Base-by-base conservation (phyloP, 2,888 invertebrate species). In the Odiellus spinosus region DNA sequence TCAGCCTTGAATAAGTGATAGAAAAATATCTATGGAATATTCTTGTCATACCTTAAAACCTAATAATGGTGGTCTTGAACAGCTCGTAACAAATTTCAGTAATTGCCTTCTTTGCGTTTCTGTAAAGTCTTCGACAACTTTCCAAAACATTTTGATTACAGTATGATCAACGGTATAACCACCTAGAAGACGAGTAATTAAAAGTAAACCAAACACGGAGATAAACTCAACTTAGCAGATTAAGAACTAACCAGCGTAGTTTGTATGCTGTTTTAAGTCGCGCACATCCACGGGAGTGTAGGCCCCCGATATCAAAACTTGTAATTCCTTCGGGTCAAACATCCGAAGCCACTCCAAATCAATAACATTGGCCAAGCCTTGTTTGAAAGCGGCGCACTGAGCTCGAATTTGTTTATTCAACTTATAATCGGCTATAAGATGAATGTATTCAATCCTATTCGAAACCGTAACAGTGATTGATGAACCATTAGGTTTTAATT, bases 21-120 rank as follows among this genome's bases (percentile, higher is more conserved):
- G n/a, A n/a, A n/a, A n/a, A n/a, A n/a, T n/a, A n/a, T n/a, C n/a
- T n/a, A n/a, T n/a, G n/a, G n/a, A n/a, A n/a, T n/a, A n/a, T n/a
- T n/a, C n/a, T n/a, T n/a, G n/a, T n/a, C n/a, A n/a, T 64, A 88
- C 91, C 76, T 88, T 91, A 63, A 98, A 98, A 2, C 98, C 98
- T 36, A 98, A 71, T 20, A 99, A 71, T 0, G 98, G 98, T 3
- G 96, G 91, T 49, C 95, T 70, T 1, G 96, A 96, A 63, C 96
- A 96, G 63, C 93, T 91, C 2, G 98, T 99, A 38, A 96, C 95
- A 69, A 99, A 99, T 69, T 93, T 93, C 8, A 98, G 72, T 45
- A 98, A 70, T 61, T 85, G 82, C 50, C 90, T 73, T 52, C 82
- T 78, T 65, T 91, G 85, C 45, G 75, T 71, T 64, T 88, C 87